Base-by-base conservation (phyloP, 1,140 invertebrate genomes). In the Bombus sibiricus region DNA sequence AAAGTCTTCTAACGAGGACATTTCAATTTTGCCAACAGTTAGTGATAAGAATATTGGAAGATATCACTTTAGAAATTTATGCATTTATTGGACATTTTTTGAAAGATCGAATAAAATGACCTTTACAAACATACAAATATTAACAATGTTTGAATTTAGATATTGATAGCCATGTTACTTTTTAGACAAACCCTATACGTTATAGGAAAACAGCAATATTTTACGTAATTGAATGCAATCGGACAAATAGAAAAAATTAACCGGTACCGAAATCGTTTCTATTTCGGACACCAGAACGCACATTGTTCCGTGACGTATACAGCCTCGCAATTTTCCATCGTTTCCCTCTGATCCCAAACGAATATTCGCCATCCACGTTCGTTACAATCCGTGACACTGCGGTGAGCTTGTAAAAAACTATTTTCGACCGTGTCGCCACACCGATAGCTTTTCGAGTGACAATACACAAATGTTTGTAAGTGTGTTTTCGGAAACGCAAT, bases 171-270 rank as follows among this genome's bases (percentile, higher is more conserved):
- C 47, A 22, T 53, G 5, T 53, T 22, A 62, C 22, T n/a, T 5
- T n/a, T n/a, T n/a, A n/a, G 4, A 13, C 28, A 12, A 62, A n/a
- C 1, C 12, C 28, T n/a, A 13, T 28, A 13, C 12, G 59, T n/a
- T 13, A 62, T 13, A 12, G 10, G 0, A 37, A 8, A 22, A 6
- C 15, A 22, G 18, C 32, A 18, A 3, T 43, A 59, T 83, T 66
- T 10, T 28, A 18, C 25, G 59, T 75, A 39, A 83, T 83, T 66
- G 32, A 76, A 68, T 28, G 41, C 13, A 32, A 22, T n/a, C 32
- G 6, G n/a, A 25, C 47, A 25, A 73, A 34, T 10, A 9, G 71
- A 22, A 53, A 73, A 73, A 73, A 73, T 81, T 73, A 73, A 37
- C 39, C 22, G 47, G 41, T 22, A 13, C n/a, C 47, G 8, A 22